Conservation (phyloP, 2,888 invertebrate genomes). For the Cryptocheilus praepositus region DNA sequence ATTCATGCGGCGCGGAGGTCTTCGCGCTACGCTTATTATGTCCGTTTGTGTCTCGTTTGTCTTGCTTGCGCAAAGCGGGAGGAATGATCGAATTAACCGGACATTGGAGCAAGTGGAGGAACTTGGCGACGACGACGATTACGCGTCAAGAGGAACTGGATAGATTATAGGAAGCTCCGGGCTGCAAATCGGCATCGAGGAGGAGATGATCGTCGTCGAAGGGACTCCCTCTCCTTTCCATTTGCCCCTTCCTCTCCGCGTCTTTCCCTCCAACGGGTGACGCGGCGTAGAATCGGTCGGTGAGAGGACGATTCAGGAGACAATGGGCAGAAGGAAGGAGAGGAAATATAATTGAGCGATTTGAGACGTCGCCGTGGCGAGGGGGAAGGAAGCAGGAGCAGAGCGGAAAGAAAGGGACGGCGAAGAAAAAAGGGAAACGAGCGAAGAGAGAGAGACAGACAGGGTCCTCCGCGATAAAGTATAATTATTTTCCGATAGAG, state of each 20-base stretch:
- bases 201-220: constrained; percentile 56
- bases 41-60: too few relatives aligned
- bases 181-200: constrained; percentile 43
- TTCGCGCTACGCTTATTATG: too few relatives aligned
- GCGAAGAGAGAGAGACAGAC: constrained; percentile 16
- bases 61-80: constrained; percentile 31
- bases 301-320: constrained; percentile 50
- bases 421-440: constrained; percentile 1
- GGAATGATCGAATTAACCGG: constrained; percentile 63
- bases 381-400: constrained; percentile 36
- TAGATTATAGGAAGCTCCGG: constrained; percentile 29
- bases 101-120: constrained; percentile 51
- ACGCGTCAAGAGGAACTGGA: constrained; percentile 33
- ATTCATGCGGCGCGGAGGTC: too few relatives aligned
- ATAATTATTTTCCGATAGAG: constrained; percentile 75
- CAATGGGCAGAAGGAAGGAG: constrained; percentile 52
- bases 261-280: constrained; percentile 39
- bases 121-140: constrained; percentile 38
- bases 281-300: constrained; percentile 48
- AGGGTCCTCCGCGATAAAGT: constrained; percentile 69
- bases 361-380: constrained; percentile 59
- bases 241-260: background rate
- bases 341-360: constrained; percentile 73
- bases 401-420: constrained; percentile 11
- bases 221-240: constrained; percentile 25